Evolutionary conservation across 2,113 vertebrate genomes (phyloP).

Genomic region (Oreamnos americanus): DNA sequence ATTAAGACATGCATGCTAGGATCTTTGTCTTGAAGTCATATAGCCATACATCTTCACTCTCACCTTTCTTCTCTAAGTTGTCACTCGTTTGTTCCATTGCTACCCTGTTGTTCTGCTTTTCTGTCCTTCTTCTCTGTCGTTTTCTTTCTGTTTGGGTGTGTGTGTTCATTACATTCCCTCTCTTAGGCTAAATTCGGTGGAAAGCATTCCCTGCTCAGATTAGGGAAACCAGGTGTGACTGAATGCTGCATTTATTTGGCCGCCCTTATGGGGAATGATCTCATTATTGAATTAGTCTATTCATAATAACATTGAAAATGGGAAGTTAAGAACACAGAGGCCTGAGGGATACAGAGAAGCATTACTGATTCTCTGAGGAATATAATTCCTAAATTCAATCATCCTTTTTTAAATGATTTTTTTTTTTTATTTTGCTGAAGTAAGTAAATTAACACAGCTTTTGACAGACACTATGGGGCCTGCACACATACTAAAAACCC

Average conservation of each 20-base stretch:
- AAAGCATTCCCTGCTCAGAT: conserved; percentile 40
- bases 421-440: conserved; percentile 67
- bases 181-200: conserved; percentile 33
- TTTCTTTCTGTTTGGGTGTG: neutral
- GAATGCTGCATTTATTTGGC: conserved; percentile 70
- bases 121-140: neutral
- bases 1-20: neutral
- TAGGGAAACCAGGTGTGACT: conserved; percentile 65
- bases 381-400: conserved; percentile 76
- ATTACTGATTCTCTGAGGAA: conserved; percentile 69
- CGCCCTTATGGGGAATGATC: conserved; percentile 70
- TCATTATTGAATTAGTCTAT: conserved; percentile 75
- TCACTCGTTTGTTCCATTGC: neutral
- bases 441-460: conserved; percentile 78
- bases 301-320: conserved; percentile 71
- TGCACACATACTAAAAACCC: neutral
- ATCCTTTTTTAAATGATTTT: conserved; percentile 71
- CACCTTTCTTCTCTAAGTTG: neutral
- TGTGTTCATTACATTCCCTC: conserved; percentile 26
- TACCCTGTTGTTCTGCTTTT: neutral
- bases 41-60: neutral
- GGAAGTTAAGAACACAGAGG: conserved; percentile 61
- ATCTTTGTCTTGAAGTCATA: neutral
- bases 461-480: conserved; percentile 65
- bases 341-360: conserved; percentile 68